Base-by-base conservation (phyloP, 2,113 vertebrate species). In the Asarcornis scutulata region DNA sequence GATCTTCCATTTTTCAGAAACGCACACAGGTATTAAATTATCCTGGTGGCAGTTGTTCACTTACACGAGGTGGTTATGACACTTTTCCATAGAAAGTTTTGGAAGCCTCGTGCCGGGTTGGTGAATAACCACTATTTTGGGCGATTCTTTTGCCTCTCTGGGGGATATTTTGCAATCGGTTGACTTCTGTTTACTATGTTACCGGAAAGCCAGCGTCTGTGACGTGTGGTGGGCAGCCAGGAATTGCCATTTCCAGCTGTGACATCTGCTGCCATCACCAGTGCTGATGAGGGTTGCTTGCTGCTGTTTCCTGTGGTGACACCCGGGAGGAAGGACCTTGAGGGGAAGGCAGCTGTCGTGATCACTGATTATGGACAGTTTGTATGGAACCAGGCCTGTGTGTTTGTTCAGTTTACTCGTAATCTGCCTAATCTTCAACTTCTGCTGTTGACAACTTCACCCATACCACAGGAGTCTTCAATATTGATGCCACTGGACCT, bases 401-500 rank as follows among this genome's bases (percentile, higher is more conserved):
- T 36, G 23, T 86, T 85, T 86, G 22, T 78, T 91, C 59, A 1
- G 83, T 76, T 82, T 59, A 40, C 13, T 40, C 40, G 12, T 40
- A 13, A 40, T 40, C 34, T 88, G 68, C 56, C 64, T 83, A 2
- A 67, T 88, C 55, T 64, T 86, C 48, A n/a, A 0, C 0, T 3
- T 81, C 80, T 90, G 77, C 82, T 81, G 52, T 66, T 95, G 86
- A 75, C 77, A 73, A 74, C 64, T 92, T 92, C 79, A 66, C 69
- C 36, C 29, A 55, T 64, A 16, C 60, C 63, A 22, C 72, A 78
- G 44, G 34, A 62, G 53, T 90, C 83, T 95, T 95, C 83, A 79
- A 89, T 96, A 93, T 93, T 96, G 90, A 79, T 96, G 85, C 17
- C 53, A 60, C 76, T 84, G 50, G 58, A 96, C 56, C 34, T 73